phyloP scores from a whole-genome alignment of 2,797 vertebrate species.

The Mormyrus proboscirostris region DNA sequence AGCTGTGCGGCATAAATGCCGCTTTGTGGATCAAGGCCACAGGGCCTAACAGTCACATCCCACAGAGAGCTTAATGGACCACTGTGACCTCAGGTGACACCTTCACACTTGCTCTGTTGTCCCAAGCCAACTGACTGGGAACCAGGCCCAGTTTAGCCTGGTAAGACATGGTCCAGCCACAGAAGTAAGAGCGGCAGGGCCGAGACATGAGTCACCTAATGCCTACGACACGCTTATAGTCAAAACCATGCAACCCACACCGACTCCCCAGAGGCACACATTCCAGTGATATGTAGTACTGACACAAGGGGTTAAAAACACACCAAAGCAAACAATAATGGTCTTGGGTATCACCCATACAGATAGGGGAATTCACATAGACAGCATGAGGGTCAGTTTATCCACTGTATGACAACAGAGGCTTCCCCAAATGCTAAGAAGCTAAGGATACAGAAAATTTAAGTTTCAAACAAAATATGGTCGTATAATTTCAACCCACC shows the following conservation, averaged over 20 bases:
- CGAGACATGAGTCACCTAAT: background rate
- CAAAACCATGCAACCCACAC: background rate
- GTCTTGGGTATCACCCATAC: background rate
- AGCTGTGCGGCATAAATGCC: background rate
- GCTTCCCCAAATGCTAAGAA: background rate
- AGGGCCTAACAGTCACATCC: background rate
- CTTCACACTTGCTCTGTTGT: background rate
- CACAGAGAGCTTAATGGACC: slow-evolving; percentile 13
- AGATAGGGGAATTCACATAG: background rate
- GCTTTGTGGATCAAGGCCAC: background rate
- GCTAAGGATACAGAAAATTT: background rate
- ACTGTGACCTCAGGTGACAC: background rate
- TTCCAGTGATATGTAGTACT: background rate
- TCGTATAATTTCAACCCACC: background rate
- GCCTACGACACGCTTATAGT: background rate
- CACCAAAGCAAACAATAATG: background rate
- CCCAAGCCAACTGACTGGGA: slow-evolving; percentile 9
- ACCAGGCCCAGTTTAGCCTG: background rate
- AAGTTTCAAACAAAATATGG: background rate
- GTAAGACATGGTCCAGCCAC: background rate
- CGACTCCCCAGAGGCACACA: background rate
- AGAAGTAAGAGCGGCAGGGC: background rate
- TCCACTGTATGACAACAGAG: background rate
- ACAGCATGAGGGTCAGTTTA: background rate
- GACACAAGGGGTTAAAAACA: background rate